Conservation (phyloP, 2,113 vertebrate genomes). For the Phyllostomus discolor region DNA sequence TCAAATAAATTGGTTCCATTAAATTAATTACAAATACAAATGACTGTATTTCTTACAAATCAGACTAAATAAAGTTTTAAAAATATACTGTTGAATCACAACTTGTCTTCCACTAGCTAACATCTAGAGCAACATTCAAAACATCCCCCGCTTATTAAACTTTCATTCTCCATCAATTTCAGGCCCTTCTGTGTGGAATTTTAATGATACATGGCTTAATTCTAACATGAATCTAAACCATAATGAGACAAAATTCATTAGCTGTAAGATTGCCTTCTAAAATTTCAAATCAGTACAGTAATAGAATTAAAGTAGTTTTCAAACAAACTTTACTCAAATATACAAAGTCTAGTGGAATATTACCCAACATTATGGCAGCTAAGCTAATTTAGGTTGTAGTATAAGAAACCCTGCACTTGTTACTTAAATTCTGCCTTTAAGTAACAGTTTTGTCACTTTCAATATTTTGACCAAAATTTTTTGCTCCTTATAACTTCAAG, state of each 20-base stretch:
- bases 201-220: conserved; percentile 23
- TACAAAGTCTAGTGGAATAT: neutral
- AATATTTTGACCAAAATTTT: neutral
- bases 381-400: neutral
- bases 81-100: conserved; percentile 28
- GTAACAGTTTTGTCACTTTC: neutral
- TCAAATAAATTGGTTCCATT: conserved; percentile 1
- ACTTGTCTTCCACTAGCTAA: neutral
- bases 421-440: neutral
- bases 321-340: neutral
- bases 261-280: neutral
- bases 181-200: neutral
- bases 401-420: neutral
- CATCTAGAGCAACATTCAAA: neutral
- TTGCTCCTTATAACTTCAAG: neutral
- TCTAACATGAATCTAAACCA: conserved; percentile 17
- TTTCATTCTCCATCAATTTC: neutral
- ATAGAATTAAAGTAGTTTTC: conserved; percentile 15
- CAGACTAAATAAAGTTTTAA: conserved; percentile 1
- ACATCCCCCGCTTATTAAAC: conserved; percentile 3
- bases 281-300: neutral
- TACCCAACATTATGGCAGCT: neutral
- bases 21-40: neutral
- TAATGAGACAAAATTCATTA: conserved; percentile 11
- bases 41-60: neutral